phyloP scores from a whole-genome alignment of 2,797 vertebrate species.

The Phataginus tetradactyla region DNA sequence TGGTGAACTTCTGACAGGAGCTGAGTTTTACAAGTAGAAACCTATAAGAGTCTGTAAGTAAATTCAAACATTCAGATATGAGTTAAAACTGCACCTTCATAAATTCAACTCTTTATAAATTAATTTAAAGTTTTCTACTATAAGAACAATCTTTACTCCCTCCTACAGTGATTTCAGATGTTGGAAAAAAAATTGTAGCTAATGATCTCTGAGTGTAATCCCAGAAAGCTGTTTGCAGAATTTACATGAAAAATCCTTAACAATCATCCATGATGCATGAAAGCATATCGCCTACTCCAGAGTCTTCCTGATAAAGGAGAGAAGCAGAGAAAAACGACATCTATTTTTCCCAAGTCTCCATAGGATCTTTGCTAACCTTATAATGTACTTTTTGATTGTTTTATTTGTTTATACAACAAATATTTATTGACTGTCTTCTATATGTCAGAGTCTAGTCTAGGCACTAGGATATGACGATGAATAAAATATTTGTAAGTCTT shows the following conservation, averaged over 20 bases:
- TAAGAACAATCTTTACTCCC: not conserved
- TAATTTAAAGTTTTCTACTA: not conserved
- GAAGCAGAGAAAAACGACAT: not conserved
- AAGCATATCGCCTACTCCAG: not conserved
- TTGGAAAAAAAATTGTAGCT: not conserved
- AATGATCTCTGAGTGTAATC: not conserved
- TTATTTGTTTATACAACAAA: slow-evolving; percentile 6
- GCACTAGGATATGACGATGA: not conserved
- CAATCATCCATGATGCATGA: not conserved
- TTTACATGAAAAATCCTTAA: not conserved
- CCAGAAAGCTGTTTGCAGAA: not conserved
- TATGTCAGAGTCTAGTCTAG: not conserved
- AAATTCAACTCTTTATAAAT: not conserved
- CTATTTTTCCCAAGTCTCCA: not conserved
- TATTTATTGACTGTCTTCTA: not conserved
- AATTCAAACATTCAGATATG: not conserved
- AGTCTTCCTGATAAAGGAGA: not conserved
- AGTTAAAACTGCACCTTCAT: not conserved
- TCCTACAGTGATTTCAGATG: not conserved
- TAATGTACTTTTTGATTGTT: not conserved
- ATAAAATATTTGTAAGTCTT: not conserved
- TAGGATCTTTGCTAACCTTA: not conserved
- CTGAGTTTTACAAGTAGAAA: not conserved
- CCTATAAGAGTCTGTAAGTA: not conserved
- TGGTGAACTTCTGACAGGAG: not conserved